Percentiles rank a stretch among this genome's conserved stretches.
phyloP scores from a whole-genome alignment of 2,797 vertebrate genomes.

The Argyrosomus regius region DNA sequence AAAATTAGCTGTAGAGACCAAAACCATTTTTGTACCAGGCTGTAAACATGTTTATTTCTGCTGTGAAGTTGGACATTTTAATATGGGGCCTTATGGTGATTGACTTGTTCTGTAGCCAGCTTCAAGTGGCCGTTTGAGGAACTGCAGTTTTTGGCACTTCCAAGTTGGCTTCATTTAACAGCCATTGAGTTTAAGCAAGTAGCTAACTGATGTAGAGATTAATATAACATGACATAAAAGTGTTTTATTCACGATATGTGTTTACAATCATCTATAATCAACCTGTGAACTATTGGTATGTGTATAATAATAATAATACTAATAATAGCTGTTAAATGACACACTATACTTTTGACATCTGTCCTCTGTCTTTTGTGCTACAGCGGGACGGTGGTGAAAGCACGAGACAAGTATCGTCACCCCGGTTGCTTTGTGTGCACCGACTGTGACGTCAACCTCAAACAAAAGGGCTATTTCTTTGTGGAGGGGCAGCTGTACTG shows the following conservation, averaged over 20 bases:
- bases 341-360: not conserved
- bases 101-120: no score
- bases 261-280: not conserved
- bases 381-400: constrained; percentile 96
- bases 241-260: not conserved
- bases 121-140: no score
- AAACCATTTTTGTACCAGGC: no score
- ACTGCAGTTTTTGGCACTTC: no score
- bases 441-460: constrained; percentile 95
- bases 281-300: not conserved
- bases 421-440: constrained; percentile 97
- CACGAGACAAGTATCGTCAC: constrained; percentile 93
- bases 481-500: constrained; percentile 97
- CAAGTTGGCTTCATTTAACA: no score
- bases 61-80: no score
- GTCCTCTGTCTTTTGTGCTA: not conserved
- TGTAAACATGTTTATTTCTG: no score
- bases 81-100: no score
- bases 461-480: constrained; percentile 98
- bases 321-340: not conserved
- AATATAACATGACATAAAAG: not conserved
- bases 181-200: not conserved
- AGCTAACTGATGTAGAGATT: not conserved
- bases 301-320: not conserved
- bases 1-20: no score